Conservation (phyloP, 2,888 invertebrate species). For the Noctua fimbriata region DNA sequence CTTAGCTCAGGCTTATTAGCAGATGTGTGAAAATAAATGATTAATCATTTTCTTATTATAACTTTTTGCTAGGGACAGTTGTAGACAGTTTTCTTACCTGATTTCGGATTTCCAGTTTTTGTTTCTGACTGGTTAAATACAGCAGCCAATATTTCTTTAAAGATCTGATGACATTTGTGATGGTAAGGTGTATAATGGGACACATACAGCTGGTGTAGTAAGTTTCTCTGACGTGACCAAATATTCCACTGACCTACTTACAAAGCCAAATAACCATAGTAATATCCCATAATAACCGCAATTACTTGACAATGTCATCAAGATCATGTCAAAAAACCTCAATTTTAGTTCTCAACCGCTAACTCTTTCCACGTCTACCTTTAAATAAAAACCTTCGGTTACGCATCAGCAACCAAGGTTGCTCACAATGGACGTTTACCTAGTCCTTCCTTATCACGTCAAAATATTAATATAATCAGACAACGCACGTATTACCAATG, state of each 20-base stretch:
- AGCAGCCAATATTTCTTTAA: not conserved
- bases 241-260: constrained; percentile 4
- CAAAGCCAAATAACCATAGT: not conserved
- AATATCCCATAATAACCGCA: constrained; percentile 27
- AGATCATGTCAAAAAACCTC: constrained; percentile 29
- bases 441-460: constrained; percentile 50
- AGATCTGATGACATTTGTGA: not conserved
- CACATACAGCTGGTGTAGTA: not conserved
- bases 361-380: constrained; percentile 21
- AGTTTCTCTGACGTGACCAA: not conserved
- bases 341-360: constrained; percentile 9
- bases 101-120: not conserved
- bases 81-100: not conserved
- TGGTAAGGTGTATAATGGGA: not conserved
- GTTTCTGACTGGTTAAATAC: not conserved
- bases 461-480: constrained; percentile 55
- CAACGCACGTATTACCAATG: constrained; percentile 51
- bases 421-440: constrained; percentile 11
- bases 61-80: no score
- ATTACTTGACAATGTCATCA: constrained; percentile 27
- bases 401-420: constrained; percentile 55
- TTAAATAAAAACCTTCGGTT: constrained; percentile 40
- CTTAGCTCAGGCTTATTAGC: not conserved
- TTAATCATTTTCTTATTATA: not conserved
- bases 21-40: not conserved